Evolutionary conservation across 2,888 invertebrate species (phyloP).

Genomic region (Diarsia rubi): DNA sequence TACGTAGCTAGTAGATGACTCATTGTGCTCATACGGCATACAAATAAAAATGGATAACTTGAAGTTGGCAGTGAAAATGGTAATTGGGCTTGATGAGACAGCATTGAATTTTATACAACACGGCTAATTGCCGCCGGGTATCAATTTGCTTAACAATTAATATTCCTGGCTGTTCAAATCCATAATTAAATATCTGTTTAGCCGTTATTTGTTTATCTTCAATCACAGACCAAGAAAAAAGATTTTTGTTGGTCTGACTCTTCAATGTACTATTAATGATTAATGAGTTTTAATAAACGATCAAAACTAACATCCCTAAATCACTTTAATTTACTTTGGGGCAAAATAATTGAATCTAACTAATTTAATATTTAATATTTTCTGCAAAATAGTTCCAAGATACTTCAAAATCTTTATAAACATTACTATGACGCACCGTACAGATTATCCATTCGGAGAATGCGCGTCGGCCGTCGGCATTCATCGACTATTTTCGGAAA

Average conservation of each 20-base stretch:
- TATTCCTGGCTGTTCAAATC: background rate
- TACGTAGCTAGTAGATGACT: too few species aligned
- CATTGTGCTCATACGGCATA: too few species aligned
- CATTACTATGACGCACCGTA: background rate
- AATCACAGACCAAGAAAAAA: too few species aligned
- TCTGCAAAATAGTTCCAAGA: background rate
- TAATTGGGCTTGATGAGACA: background rate
- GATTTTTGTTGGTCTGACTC: too few species aligned
- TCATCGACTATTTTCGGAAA: background rate
- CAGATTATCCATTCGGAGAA: background rate
- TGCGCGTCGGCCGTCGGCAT: background rate
- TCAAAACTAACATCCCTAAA: background rate
- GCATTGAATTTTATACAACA: background rate
- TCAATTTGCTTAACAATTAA: background rate
- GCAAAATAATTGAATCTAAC: constrained; percentile 1
- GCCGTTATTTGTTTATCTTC: constrained; percentile 9
- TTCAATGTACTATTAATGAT: too few species aligned
- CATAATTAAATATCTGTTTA: constrained; percentile 12
- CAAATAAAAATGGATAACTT: too few species aligned
- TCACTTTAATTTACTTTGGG: constrained; percentile 16
- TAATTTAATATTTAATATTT: background rate
- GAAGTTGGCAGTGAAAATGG: too few species aligned
- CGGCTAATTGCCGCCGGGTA: background rate
- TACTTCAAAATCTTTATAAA: background rate
- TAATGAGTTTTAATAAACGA: background rate